These are phyloP conservation scores for Endomychus coccineus DNA, from an alignment of 2,888 invertebrate genomes.

Conservation along the genomic window DNA sequence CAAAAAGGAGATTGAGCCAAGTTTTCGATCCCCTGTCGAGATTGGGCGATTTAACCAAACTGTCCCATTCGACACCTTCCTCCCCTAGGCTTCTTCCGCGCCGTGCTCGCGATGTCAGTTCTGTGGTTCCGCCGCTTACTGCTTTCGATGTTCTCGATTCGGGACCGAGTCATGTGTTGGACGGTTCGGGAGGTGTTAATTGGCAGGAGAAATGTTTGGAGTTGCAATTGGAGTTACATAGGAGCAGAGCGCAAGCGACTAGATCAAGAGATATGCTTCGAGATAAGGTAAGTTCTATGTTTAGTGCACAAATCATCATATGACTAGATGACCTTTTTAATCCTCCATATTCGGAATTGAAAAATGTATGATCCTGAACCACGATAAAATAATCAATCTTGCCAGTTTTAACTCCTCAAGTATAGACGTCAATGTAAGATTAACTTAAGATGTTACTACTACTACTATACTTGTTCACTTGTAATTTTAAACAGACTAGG, in stretches of 20 bases:
- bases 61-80: slow-evolving; percentile 58
- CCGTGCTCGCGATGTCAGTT: slow-evolving; percentile 57
- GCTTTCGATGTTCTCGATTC: slow-evolving; percentile 38
- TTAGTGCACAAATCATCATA: no score
- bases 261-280: slow-evolving; percentile 80
- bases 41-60: slow-evolving; percentile 56
- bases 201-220: slow-evolving; percentile 87
- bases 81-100: slow-evolving; percentile 66
- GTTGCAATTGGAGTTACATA: slow-evolving; percentile 76
- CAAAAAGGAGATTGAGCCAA: slow-evolving; percentile 66
- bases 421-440: no score
- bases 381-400: no score
- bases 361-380: no score
- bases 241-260: slow-evolving; percentile 79
- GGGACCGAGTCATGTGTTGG: slow-evolving; percentile 41
- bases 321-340: no score
- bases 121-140: slow-evolving; percentile 31
- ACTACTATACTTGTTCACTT: no score
- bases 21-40: slow-evolving; percentile 74
- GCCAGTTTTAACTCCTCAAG: no score
- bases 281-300: slow-evolving; percentile 65
- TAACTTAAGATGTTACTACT: no score
- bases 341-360: no score
- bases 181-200: slow-evolving; percentile 54
- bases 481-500: no score